Base-by-base conservation (phyloP, 2,888 invertebrate species). In the Gymnocheta viridis region DNA sequence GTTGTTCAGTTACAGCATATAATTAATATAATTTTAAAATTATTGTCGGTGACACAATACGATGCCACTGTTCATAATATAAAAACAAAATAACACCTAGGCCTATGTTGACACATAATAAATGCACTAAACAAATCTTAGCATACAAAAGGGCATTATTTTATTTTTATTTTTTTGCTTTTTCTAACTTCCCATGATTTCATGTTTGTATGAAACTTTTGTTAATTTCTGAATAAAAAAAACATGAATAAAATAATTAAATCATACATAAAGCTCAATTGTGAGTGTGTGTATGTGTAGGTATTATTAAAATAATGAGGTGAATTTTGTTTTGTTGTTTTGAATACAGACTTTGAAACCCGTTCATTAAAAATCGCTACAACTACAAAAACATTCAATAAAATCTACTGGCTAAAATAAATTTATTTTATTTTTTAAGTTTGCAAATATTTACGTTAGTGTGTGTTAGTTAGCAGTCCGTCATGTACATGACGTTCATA, bases 1-100 rank as follows among this genome's bases (percentile, higher is more conserved):
- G 29, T 47, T 44, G 24, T 47, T 24, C 7, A 32, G 54, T 1
- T 41, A 7, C 29, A 27, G 56, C 64, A 54, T 58, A 44, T 56
- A 56, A 56, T 66, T 62, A 78, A 69, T 82, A 79, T 58, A 29
- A 74, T 79, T 79, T 74, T 14, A 24, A 32, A 41, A 74, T 22
- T 19, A 19, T 56, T 47, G 6, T 56, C 69, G 72, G 72, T 79
- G 74, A 58, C 79, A 83, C 60, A 80, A 80, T 51, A 67, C 66
- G 35, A 58, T 76, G 80, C 72, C 66, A 80, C 47, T 41, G 72
- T 49, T 44, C 17, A 32, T 17, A 51, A 41, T 4, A 49, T 2
- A 10, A 35, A 35, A 67, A 5, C 35, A 5, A 32, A 64, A 35
- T n/a, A 29, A 56, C 76, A 77, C 56, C 56, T 38, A 35, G 32